These are phyloP conservation scores for Drosophila anomelani DNA, from an alignment of 2,888 invertebrate species.

Conservation along the genomic window DNA sequence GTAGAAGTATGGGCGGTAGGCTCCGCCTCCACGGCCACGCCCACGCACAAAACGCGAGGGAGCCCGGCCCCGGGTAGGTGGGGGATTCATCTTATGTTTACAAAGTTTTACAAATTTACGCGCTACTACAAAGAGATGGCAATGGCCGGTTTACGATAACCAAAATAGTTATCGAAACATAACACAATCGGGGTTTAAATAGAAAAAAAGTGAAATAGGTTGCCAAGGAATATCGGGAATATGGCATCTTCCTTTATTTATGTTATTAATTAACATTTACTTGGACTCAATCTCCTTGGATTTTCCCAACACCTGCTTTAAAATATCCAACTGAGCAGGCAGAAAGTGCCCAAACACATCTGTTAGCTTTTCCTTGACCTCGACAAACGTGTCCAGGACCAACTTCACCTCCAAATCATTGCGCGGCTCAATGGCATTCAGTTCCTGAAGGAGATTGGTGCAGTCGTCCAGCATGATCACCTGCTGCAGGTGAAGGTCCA, in stretches of 20 bases:
- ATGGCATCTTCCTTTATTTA: not conserved
- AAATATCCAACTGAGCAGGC: slow-evolving; percentile 34
- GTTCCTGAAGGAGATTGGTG: slow-evolving; percentile 39
- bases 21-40: slow-evolving; percentile 69
- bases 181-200: not conserved
- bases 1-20: slow-evolving; percentile 77
- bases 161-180: slow-evolving; percentile 2
- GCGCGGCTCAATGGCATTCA: slow-evolving; percentile 16
- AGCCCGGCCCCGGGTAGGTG: slow-evolving; percentile 45
- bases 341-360: slow-evolving; percentile 38
- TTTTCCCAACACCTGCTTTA: slow-evolving; percentile 21
- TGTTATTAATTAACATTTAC: not conserved
- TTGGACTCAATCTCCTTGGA: not conserved
- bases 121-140: slow-evolving; percentile 4
- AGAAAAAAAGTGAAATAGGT: not conserved
- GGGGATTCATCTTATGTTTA: slow-evolving; percentile 64
- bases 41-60: slow-evolving; percentile 74
- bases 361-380: slow-evolving; percentile 37
- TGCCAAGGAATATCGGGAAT: rapidly evolving
- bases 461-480: slow-evolving; percentile 36
- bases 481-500: slow-evolving; percentile 39
- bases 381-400: slow-evolving; percentile 31
- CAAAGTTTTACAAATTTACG: slow-evolving; percentile 13
- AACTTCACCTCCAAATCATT: slow-evolving; percentile 24
- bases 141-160: not conserved